Evolutionary conservation across 1,140 invertebrate genomes (phyloP), one percentile per base, ranked within the genome.

Genomic region (Bombus picipes): DNA sequence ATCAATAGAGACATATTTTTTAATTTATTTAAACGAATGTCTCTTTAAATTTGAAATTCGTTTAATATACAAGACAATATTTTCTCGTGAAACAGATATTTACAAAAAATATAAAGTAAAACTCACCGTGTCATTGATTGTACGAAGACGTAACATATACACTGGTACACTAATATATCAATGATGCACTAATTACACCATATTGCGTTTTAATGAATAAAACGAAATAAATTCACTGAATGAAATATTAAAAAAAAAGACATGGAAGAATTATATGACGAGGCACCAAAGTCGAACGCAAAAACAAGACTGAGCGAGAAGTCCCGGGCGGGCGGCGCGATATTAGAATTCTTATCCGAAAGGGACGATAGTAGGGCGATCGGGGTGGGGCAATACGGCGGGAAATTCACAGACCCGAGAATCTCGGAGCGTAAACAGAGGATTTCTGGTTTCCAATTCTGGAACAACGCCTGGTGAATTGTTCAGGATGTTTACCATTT

Each of bases 281-380:
- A 73, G n/a, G n/a, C 41, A 43, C 3, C 39, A 15, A 47, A 47
- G 39, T 32, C 41, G 41, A 74, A 47, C 18, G 41, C 32, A 34
- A 34, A 75, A 75, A 75, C n/a, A 53, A 34, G 73, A 74, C 32
- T 34, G 43, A 75, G 25, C 18, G 43, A 53, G 25, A 28, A 4
- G 5, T 57, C n/a, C 8, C 6, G 18, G 18, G 47, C 1, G 47
- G 47, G 47, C 47, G 73, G 12, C 10, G 47, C 4, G 43, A 75
- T 75, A 75, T 75, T 75, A 75, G 43, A 34, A 75, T 75, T 34
- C 43, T 75, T 53, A 75, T 75, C 43, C 39, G 12, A 53, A 74
- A 53, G 10, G 13, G 70, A n/a, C 22, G 32, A 25, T 53, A 34
- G 43, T 12, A 43, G 18, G n/a, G 10, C n/a, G 72, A 32, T 73